Conservation (phyloP, 2,888 invertebrate species). For the Doris montereyensis region DNA sequence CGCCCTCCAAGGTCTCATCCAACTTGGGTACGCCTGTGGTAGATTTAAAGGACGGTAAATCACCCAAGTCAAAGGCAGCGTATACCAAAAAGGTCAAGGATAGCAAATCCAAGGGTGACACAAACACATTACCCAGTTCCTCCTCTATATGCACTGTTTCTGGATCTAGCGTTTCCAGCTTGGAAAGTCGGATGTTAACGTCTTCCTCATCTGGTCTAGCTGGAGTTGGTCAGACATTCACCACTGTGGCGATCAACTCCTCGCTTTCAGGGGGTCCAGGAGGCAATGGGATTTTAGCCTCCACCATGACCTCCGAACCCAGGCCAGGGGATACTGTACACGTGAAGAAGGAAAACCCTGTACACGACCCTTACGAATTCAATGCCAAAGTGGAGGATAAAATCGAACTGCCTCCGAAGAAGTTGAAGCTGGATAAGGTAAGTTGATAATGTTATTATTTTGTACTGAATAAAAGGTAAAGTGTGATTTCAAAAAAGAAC, state of each 20-base stretch:
- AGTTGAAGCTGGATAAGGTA: slow-evolving; percentile 67
- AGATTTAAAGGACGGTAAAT: slow-evolving; percentile 55
- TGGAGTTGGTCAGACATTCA: background rate
- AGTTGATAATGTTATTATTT: too few species aligned
- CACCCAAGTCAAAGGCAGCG: slow-evolving; percentile 57
- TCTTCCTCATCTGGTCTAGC: background rate
- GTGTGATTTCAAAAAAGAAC: too few species aligned
- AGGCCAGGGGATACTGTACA: slow-evolving; percentile 56
- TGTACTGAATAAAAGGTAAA: too few species aligned
- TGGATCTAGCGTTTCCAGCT: background rate
- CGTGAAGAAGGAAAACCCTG: slow-evolving; percentile 55
- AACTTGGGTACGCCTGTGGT: slow-evolving; percentile 44
- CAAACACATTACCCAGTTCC: background rate
- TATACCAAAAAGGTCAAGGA: slow-evolving; percentile 53
- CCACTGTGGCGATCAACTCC: background rate
- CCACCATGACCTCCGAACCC: slow-evolving; percentile 42
- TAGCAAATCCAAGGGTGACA: slow-evolving; percentile 36
- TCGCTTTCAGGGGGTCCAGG: background rate
- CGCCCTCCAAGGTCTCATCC: slow-evolving; percentile 23
- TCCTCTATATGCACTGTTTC: background rate
- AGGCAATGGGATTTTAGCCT: background rate
- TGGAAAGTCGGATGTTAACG: background rate
- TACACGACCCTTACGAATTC: slow-evolving; percentile 66
- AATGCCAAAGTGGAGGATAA: slow-evolving; percentile 68
- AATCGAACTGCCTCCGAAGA: slow-evolving; percentile 62